phyloP scores from a whole-genome alignment of 2,113 vertebrate species.

The Arothron firmamentum region DNA sequence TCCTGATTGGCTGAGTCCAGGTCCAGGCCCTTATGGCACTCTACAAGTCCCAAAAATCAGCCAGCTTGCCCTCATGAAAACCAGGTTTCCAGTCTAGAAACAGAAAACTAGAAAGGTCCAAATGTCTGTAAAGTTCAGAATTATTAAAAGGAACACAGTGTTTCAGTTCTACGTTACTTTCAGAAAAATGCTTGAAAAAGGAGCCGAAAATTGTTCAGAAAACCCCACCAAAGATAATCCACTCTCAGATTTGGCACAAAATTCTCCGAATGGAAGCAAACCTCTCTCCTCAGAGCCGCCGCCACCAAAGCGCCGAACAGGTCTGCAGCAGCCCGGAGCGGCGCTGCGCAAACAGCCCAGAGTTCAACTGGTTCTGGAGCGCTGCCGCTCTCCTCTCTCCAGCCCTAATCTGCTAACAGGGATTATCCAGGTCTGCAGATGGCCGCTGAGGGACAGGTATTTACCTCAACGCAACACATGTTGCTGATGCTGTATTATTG shows the following conservation, averaged over 20 bases:
- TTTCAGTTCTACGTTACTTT: not conserved
- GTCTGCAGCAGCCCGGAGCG: not conserved
- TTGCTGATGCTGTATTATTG: conserved; percentile 13
- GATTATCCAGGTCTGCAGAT: conserved; percentile 72
- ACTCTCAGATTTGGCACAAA: no score
- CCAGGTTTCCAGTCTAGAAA: no score
- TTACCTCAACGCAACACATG: conserved; percentile 42
- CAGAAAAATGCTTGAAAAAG: no score
- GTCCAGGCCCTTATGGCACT: not conserved
- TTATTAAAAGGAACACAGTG: not conserved
- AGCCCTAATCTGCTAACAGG: conserved; percentile 60
- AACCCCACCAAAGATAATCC: no score
- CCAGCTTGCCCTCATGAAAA: conserved; percentile 2
- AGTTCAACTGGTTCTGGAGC: conserved; percentile 1
- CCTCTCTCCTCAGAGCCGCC: not conserved
- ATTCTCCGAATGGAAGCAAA: conserved; percentile 3
- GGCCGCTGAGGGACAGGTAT: conserved; percentile 49
- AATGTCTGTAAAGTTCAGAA: not conserved
- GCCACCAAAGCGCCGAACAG: not conserved
- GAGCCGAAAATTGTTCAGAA: no score
- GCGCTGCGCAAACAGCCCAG: not conserved
- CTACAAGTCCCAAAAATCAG: not conserved
- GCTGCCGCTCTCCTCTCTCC: conserved; percentile 6
- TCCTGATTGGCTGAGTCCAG: not conserved
- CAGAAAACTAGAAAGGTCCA: not conserved